Percentiles rank a stretch among this genome's conserved stretches.
Conservation (phyloP, 2,888 invertebrate genomes). For the Temnothorax rugatulus region DNA sequence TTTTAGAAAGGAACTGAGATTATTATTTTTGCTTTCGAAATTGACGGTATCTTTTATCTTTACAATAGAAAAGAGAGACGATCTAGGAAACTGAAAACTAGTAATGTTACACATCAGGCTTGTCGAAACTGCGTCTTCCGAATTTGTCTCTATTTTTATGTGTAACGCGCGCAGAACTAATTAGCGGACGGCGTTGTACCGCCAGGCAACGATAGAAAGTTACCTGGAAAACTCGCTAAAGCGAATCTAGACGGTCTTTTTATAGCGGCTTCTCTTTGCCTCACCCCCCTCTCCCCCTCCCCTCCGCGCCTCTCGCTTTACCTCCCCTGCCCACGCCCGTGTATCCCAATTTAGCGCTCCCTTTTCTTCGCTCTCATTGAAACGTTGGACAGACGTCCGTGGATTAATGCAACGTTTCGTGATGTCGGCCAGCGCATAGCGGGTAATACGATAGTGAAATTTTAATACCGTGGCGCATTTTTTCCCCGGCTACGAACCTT, state of each 20-base stretch:
- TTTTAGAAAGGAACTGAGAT: background rate
- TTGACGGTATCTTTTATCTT: background rate
- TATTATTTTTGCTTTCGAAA: background rate
- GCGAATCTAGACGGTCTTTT: conserved; percentile 57
- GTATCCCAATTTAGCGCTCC: conserved; percentile 59
- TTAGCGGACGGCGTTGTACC: conserved; percentile 64
- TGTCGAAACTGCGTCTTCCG: conserved; percentile 44
- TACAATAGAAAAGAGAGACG: too few relatives aligned
- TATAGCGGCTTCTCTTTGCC: conserved; percentile 49
- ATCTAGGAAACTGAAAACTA: background rate
- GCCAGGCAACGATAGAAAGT: conserved; percentile 56
- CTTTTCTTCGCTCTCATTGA: conserved; percentile 64
- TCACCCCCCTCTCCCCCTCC: conserved; percentile 3
- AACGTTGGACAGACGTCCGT: conserved; percentile 64
- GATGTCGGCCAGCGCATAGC: conserved; percentile 53
- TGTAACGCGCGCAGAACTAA: conserved; percentile 69
- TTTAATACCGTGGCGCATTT: conserved; percentile 57
- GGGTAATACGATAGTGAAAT: conserved; percentile 50
- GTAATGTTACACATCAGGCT: background rate
- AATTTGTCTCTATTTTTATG: conserved; percentile 72
- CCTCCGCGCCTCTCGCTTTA: background rate
- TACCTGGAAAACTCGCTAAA: conserved; percentile 56
- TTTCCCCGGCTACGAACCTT: conserved; percentile 47
- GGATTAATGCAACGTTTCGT: conserved; percentile 63
- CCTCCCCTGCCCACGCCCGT: conserved; percentile 22